Conservation (phyloP, 2,113 vertebrate species). For the Pteruthius melanotis region DNA sequence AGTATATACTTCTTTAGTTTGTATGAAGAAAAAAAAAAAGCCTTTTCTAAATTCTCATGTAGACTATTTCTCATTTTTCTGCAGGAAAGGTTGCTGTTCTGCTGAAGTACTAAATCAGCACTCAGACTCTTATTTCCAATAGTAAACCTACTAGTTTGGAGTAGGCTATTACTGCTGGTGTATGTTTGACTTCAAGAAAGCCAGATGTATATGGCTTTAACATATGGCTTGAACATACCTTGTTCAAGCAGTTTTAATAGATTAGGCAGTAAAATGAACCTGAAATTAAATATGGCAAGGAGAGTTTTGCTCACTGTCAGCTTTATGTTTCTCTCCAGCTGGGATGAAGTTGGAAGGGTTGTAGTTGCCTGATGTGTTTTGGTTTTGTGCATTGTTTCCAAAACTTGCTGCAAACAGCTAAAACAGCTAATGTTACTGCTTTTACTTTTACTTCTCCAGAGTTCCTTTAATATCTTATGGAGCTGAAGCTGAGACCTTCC, state of each 20-base stretch:
- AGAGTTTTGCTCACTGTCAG: neutral
- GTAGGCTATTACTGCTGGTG: neutral
- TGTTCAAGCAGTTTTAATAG: neutral
- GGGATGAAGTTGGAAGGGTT: neutral
- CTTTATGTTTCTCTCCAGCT: neutral
- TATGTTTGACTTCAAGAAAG: neutral
- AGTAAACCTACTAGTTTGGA: neutral
- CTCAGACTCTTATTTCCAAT: neutral
- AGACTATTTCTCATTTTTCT: neutral
- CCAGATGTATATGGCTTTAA: neutral
- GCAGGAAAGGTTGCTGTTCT: neutral
- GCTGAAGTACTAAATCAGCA: neutral
- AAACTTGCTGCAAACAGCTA: neutral
- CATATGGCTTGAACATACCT: neutral
- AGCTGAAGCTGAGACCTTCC: conserved; percentile 66
- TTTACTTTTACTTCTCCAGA: conserved; percentile 62
- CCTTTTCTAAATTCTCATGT: neutral
- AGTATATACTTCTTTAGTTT: neutral
- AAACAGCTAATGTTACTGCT: neutral
- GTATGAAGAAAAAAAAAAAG: neutral
- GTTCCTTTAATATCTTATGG: conserved; percentile 59
- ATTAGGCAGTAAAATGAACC: neutral
- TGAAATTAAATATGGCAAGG: neutral
- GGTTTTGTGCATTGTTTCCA: neutral
- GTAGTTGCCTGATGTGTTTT: neutral